Conservation (phyloP, 2,888 invertebrate genomes). For the Oegoconia quadripuncta region DNA sequence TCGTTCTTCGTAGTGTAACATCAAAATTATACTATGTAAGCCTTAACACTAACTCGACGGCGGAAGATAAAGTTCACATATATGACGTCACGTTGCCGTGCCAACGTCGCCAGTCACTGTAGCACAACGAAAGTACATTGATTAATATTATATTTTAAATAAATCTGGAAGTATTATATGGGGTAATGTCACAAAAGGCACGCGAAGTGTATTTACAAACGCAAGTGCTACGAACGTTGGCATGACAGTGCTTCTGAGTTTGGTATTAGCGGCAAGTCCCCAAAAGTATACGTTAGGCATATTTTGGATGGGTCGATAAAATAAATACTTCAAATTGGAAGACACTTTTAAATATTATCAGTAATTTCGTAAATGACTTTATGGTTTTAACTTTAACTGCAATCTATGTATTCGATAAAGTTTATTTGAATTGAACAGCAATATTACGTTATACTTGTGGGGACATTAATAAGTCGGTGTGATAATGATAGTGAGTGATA, state of each 20-base stretch:
- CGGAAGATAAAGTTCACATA: constrained; percentile 43
- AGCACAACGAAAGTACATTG: constrained; percentile 49
- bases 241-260: constrained; percentile 47
- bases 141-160: constrained; percentile 21
- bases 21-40: constrained; percentile 32
- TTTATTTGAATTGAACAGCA: too few species aligned
- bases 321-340: too few species aligned
- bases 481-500: too few species aligned
- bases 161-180: constrained; percentile 16
- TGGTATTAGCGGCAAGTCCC: constrained; percentile 28
- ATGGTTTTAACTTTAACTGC: too few species aligned
- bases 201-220: constrained; percentile 60
- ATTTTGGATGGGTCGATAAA: too few species aligned
- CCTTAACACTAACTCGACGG: constrained; percentile 36
- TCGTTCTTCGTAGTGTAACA: constrained; percentile 33
- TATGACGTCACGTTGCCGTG: constrained; percentile 50
- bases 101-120: constrained; percentile 66
- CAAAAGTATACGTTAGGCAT: constrained; percentile 19
- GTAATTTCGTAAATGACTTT: too few species aligned
- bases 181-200: constrained; percentile 11
- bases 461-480: too few species aligned
- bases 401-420: too few species aligned
- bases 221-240: constrained; percentile 52
- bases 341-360: too few species aligned
- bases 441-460: too few species aligned